phyloP scores from a whole-genome alignment of 2,888 invertebrate species.

The Dolomedes plantarius region DNA sequence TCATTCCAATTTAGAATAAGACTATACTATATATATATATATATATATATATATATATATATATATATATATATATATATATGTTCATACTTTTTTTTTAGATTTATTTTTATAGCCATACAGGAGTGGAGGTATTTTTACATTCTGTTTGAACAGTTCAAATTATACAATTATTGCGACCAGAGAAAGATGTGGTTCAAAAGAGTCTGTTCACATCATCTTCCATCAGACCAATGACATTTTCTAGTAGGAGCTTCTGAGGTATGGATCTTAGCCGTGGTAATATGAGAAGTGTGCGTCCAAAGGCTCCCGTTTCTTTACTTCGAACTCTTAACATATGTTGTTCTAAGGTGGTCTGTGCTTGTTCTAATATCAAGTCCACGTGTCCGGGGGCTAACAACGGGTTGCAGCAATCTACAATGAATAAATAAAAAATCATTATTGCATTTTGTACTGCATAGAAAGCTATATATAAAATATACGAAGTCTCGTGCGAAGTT shows the following conservation, averaged over 20 bases:
- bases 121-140: no score
- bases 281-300: slow-evolving; percentile 61
- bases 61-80: no score
- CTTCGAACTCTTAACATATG: slow-evolving; percentile 55
- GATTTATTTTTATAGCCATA: no score
- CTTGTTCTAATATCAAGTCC: slow-evolving; percentile 66
- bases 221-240: slow-evolving; percentile 52
- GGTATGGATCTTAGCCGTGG: slow-evolving; percentile 63
- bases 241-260: slow-evolving; percentile 47
- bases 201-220: slow-evolving; percentile 51
- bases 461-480: no score
- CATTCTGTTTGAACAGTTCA: no score
- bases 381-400: slow-evolving; percentile 48
- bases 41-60: no score
- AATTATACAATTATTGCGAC: no score
- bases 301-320: slow-evolving; percentile 58
- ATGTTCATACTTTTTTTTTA: no score
- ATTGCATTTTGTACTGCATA: no score
- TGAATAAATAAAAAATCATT: not conserved
- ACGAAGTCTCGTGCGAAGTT: no score
- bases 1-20: no score
- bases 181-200: not conserved
- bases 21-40: no score
- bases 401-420: slow-evolving; percentile 52
- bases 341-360: slow-evolving; percentile 65